phyloP scores from a whole-genome alignment of 2,113 vertebrate genomes.

The Oryctolagus cuniculus region DNA sequence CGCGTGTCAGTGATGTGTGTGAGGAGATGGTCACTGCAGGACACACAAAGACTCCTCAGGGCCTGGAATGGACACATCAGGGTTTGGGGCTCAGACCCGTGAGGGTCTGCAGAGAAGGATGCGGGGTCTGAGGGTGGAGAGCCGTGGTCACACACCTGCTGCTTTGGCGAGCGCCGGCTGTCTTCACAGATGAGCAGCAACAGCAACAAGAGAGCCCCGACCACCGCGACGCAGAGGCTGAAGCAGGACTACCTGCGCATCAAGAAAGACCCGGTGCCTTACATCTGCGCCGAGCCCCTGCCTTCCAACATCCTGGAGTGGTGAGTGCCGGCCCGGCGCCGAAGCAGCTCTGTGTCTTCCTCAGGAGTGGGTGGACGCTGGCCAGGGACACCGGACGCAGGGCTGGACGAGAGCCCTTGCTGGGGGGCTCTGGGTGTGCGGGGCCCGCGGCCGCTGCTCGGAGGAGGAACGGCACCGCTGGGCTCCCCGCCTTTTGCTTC shows the following conservation, averaged over 20 bases:
- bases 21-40: too few relatives aligned
- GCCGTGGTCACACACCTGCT: fast-evolving
- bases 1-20: too few relatives aligned
- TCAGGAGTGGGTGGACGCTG: background rate
- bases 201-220: conserved; percentile 97
- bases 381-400: fast-evolving
- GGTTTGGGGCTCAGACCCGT: background rate
- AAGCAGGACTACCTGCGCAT: conserved; percentile 99
- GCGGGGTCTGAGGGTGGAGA: too few relatives aligned
- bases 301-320: conserved; percentile 99
- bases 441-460: background rate
- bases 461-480: background rate
- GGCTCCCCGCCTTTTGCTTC: background rate
- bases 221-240: conserved; percentile 97
- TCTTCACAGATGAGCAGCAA: conserved; percentile 94
- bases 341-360: too few relatives aligned
- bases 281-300: conserved; percentile 98
- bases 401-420: background rate
- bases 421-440: background rate
- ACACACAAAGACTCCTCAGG: too few relatives aligned
- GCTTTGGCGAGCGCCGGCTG: background rate
- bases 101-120: too few relatives aligned
- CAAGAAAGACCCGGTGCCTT: conserved; percentile 99
- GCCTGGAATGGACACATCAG: background rate
- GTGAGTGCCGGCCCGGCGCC: conserved; percentile 86